phyloP scores from a whole-genome alignment of 2,113 vertebrate genomes.

The Indicator maculatus region DNA sequence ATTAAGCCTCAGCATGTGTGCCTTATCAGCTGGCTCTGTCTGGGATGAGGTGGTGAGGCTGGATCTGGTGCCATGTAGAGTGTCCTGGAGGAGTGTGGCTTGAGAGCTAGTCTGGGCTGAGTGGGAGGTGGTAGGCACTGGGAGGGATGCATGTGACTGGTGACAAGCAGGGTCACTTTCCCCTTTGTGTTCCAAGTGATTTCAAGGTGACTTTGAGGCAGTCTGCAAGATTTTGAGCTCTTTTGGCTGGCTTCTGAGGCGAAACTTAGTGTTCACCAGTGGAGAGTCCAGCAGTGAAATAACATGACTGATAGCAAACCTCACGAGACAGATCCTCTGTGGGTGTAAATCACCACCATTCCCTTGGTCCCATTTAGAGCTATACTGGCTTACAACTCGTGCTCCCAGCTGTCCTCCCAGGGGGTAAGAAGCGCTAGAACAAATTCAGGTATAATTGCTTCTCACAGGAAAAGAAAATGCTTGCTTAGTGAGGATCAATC shows the following conservation, averaged over 20 bases:
- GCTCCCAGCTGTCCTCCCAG: not conserved
- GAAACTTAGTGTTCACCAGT: not conserved
- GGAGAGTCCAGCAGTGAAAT: not conserved
- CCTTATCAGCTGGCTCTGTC: not conserved
- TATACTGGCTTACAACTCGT: rapidly evolving
- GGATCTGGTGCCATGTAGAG: rapidly evolving
- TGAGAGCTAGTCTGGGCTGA: not conserved
- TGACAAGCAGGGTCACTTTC: not conserved
- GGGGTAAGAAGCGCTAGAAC: not conserved
- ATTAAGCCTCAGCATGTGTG: not conserved
- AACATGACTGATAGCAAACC: not conserved
- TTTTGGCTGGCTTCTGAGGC: not conserved
- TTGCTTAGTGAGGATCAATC: not conserved
- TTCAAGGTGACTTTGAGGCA: constrained; percentile 41
- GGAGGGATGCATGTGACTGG: not conserved
- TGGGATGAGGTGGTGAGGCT: not conserved
- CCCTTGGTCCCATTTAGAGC: not conserved
- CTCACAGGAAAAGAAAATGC: not conserved
- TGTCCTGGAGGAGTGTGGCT: not conserved
- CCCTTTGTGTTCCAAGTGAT: not conserved
- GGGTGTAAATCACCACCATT: not conserved
- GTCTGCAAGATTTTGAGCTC: not conserved
- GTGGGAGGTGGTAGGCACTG: not conserved
- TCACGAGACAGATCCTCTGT: not conserved
- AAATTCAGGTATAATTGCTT: constrained; percentile 38